Evolutionary conservation across 2,888 invertebrate genomes (phyloP), one percentile per base, ranked within the genome.

Genomic region (Nymphalis polychloros): DNA sequence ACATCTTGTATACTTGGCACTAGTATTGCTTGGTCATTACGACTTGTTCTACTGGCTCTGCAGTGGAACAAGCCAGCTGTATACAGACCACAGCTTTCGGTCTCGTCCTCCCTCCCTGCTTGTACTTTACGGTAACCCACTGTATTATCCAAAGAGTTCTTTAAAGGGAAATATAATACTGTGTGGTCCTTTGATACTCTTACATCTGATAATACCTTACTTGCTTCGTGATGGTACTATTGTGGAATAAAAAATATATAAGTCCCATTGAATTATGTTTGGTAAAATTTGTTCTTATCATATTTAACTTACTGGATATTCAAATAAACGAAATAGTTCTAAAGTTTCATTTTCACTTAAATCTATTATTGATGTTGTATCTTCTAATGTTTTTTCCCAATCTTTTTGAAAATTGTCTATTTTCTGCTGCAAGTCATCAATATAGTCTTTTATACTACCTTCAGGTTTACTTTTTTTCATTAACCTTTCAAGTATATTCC

Each of bases 121-220:
- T 90, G 87, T 1, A 92, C 64, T 79, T 93, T 90, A 78, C 95
- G 94, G 77, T 95, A 96, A 0, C 97, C 97, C 1, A 95, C 95
- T 46, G 95, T 84, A 78, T 89, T 88, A 47, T 93, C 93, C 61
- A 94, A 83, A 0, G 93, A 89, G 79, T 95, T 95, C 79, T 93
- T 92, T 59, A 97, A 82, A 4, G 96, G 96, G 79, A 96, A 95
- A 80, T 95, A 94, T 75, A 97, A 85, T 76, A 90, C 81, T 70
- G 93, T 92, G 17, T 87, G 84, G 65, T 90, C 86, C 27, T 83
- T 72, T 68, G 95, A 93, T 60, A 95, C 92, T 80, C 94, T 84
- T 57, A 94, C 93, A 73, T 94, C 93, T 72, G 94, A 83, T 74
- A 93, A 84, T 50, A 89, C 84, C 79, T 95, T 89, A 41, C 86